Evolutionary conservation across 2,797 vertebrate genomes (phyloP).

Genomic region (Carapus acus): DNA sequence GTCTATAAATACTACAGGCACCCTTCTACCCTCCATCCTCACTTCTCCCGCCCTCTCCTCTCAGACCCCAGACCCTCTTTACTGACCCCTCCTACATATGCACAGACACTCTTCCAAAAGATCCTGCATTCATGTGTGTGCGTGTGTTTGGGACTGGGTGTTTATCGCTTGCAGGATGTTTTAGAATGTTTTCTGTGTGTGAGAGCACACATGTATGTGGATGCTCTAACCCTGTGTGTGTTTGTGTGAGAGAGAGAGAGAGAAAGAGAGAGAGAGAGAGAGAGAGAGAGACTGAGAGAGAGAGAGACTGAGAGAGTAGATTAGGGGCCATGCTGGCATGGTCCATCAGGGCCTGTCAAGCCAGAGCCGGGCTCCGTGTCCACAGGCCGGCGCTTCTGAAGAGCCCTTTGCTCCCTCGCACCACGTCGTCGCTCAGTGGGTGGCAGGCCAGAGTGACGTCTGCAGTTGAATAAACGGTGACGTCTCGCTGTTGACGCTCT

Average conservation of each 20-base stretch:
- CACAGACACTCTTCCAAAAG: slow-evolving; percentile 56
- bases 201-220: background rate
- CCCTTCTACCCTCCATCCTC: slow-evolving; percentile 41
- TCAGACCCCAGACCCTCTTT: slow-evolving; percentile 8
- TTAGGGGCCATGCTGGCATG: slow-evolving; percentile 38
- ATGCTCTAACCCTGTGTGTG: too few species aligned
- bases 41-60: slow-evolving; percentile 31
- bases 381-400: slow-evolving; percentile 32
- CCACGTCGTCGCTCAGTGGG: slow-evolving; percentile 38
- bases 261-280: slow-evolving; percentile 11
- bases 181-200: background rate
- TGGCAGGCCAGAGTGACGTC: slow-evolving; percentile 17
- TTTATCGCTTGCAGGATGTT: slow-evolving; percentile 1
- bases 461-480: slow-evolving; percentile 24
- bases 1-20: slow-evolving; percentile 73
- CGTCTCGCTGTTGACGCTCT: slow-evolving; percentile 22
- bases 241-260: slow-evolving; percentile 11
- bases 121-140: slow-evolving; percentile 12
- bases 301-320: slow-evolving; percentile 18
- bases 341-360: slow-evolving; percentile 50
- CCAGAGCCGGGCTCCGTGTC: slow-evolving; percentile 27
- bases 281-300: slow-evolving; percentile 9
- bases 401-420: slow-evolving; percentile 29
- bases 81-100: too few species aligned
- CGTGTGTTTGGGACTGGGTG: slow-evolving; percentile 24